phyloP scores from a whole-genome alignment of 2,888 invertebrate species.

The Pterobdella sp. region DNA sequence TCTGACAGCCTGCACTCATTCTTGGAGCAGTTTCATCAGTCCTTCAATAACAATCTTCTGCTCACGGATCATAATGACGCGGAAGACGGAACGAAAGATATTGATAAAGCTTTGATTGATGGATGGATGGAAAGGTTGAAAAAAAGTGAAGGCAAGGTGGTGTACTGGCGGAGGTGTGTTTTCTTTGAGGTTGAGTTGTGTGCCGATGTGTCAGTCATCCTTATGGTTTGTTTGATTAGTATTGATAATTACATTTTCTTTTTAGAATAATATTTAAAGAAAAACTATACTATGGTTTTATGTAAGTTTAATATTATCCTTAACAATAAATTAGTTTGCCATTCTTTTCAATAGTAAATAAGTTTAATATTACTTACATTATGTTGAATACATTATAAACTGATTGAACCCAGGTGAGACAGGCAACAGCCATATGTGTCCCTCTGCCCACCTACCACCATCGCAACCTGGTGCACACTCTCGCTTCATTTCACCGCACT shows the following conservation, averaged over 20 bases:
- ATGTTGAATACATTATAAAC: too few species aligned
- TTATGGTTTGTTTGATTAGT: not conserved
- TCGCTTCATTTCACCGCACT: slow-evolving; percentile 1
- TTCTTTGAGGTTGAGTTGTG: not conserved
- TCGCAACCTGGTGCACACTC: not conserved
- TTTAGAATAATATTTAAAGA: too few species aligned
- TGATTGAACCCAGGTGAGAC: slow-evolving; percentile 10
- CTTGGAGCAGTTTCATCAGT: not conserved
- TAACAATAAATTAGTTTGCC: too few species aligned
- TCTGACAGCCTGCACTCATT: not conserved
- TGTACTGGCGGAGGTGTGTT: not conserved
- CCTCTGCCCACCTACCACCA: slow-evolving; percentile 12
- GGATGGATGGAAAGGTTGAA: not conserved
- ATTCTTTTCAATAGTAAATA: too few species aligned
- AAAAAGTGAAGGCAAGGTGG: not conserved
- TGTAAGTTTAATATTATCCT: too few species aligned
- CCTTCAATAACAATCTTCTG: not conserved
- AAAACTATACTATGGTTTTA: too few species aligned
- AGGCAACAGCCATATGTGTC: not conserved
- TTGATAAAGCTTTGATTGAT: not conserved
- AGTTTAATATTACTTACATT: too few species aligned
- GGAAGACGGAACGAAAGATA: not conserved
- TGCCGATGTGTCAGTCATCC: not conserved
- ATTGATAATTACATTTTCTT: not conserved
- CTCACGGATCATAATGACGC: slow-evolving; percentile 5